phyloP scores from a whole-genome alignment of 2,797 vertebrate genomes.

The Chlorospingus flavigularis region DNA sequence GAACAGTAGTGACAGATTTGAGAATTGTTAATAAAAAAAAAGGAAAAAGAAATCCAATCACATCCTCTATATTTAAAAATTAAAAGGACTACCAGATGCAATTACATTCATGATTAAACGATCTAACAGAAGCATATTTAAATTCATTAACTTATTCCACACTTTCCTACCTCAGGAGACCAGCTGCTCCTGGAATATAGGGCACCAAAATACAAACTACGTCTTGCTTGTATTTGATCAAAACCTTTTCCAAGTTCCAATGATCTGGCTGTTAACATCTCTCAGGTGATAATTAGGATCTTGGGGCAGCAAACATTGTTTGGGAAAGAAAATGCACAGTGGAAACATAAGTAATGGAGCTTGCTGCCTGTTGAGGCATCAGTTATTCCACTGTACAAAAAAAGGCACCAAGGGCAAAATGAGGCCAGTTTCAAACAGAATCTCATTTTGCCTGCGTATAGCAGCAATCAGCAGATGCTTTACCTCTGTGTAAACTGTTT shows the following conservation, averaged over 20 bases:
- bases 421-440: not conserved
- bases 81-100: conserved; percentile 57
- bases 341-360: not conserved
- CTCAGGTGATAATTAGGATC: conserved; percentile 61
- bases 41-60: not conserved
- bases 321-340: conserved; percentile 20
- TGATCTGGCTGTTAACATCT: conserved; percentile 65
- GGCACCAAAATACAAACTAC: conserved; percentile 64
- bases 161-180: conserved; percentile 54
- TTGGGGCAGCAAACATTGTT: conserved; percentile 44
- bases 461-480: conserved; percentile 29
- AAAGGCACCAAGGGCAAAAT: not conserved
- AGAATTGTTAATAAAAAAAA: not conserved
- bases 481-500: conserved; percentile 18
- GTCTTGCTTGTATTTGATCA: conserved; percentile 62
- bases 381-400: not conserved
- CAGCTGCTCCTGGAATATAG: conserved; percentile 49
- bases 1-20: not conserved
- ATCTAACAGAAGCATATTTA: conserved; percentile 64
- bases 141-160: conserved; percentile 67
- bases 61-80: conserved; percentile 47
- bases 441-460: not conserved
- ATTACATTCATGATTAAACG: conserved; percentile 65
- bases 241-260: conserved; percentile 56
- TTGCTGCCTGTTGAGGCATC: not conserved